Evolutionary conservation across 2,888 invertebrate genomes (phyloP), one percentile per base, ranked within the genome.

Genomic region (Megaustenia siamemsis): DNA sequence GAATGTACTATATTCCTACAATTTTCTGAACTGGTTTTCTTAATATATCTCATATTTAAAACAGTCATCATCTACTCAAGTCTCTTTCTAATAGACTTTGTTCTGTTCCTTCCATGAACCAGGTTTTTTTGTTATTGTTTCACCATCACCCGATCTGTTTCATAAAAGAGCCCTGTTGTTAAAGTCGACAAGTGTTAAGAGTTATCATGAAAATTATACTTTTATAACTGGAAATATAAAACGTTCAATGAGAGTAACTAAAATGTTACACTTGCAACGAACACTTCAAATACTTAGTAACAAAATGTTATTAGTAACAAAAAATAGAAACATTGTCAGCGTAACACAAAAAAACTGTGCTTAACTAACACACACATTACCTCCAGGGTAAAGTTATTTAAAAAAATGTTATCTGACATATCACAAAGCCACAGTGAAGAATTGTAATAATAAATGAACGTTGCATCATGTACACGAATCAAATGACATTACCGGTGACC

Each of bases 401-500:
- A n/a, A n/a, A 63, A 63, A 1, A n/a, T 63, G 32, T 8, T 63
- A 10, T 32, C 32, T 63, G 5, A 32, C 32, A 32, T 71, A 43
- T 45, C 28, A n/a, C 6, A 66, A 35, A 35, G 35, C 12, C 12
- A 66, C n/a, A 1, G 43, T 56, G 43, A 18, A 5, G 10, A 49
- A 49, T 45, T 28, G 18, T 1, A 35, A 32, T 5, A 21, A 49
- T 73, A 32, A 49, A 28, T 32, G 32, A 3, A 73, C 0, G 38
- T 12, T 28, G 10, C 21, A 35, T 32, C 49, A 18, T 49, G 18
- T 73, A 73, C 45, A 73, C 49, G 35, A 21, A 21, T 4, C 5
- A 8, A 63, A 78, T 5, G n/a, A 15, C 32, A 35, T 84, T 73
- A 84, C 80, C 84, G 84, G 53, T 75, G 80, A 32, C 79, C 84